Conservation (phyloP, 2,888 invertebrate species). For the Drosophila mimetica region DNA sequence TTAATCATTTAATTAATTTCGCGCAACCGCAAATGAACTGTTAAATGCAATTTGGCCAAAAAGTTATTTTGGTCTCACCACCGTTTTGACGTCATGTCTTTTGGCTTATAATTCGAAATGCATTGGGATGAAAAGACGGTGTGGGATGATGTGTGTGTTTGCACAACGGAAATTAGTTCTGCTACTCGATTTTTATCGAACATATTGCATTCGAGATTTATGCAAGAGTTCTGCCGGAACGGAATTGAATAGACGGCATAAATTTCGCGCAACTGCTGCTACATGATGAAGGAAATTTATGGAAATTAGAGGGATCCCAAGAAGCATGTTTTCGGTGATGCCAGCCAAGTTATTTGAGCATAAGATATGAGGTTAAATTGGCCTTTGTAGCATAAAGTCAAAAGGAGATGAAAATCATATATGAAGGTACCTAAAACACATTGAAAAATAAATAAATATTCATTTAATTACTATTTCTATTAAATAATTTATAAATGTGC, state of each 20-base stretch:
- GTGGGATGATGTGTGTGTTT: slow-evolving; percentile 43
- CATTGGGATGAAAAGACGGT: neutral
- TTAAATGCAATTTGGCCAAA: slow-evolving; percentile 27
- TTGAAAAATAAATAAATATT: neutral
- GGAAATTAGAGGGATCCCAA: slow-evolving; percentile 15
- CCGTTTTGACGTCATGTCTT: neutral
- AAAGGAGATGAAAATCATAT: neutral
- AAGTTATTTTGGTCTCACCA: slow-evolving; percentile 4
- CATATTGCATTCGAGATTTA: slow-evolving; percentile 63
- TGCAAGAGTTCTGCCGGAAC: slow-evolving; percentile 57
- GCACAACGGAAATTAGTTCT: slow-evolving; percentile 66
- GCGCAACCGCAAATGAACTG: slow-evolving; percentile 40
- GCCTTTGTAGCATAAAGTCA: neutral
- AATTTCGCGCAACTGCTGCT: slow-evolving; percentile 52
- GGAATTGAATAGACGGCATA: slow-evolving; percentile 49
- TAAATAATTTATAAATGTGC: neutral
- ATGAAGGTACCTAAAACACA: neutral
- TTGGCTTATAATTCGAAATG: neutral
- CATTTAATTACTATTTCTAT: no score
- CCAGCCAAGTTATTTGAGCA: neutral
- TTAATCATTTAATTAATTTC: slow-evolving; percentile 51
- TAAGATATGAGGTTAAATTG: neutral
- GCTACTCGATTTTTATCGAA: slow-evolving; percentile 27
- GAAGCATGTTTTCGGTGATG: slow-evolving; percentile 4
- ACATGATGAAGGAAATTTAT: slow-evolving; percentile 47